Evolutionary conservation across 1,140 invertebrate genomes (phyloP).

Genomic region (Conus betulinus): DNA sequence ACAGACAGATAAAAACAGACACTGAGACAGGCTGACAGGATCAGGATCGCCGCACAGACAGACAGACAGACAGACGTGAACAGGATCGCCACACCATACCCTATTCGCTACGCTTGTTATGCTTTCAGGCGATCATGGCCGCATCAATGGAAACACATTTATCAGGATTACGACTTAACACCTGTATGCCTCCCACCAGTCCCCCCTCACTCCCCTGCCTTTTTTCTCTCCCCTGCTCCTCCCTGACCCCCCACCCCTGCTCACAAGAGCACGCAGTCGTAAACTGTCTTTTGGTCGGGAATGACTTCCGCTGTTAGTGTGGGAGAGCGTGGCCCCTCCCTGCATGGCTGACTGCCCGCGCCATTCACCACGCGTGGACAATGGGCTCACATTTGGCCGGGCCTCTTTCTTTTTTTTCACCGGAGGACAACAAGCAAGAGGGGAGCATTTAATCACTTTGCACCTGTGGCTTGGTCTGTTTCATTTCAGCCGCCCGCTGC

Average conservation of each 20-base stretch:
- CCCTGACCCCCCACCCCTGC: background rate
- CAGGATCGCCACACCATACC: background rate
- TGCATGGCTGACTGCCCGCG: too few relatives aligned
- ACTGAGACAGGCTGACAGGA: background rate
- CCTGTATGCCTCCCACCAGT: background rate
- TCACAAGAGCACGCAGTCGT: background rate
- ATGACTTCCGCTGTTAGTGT: too few relatives aligned
- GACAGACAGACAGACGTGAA: background rate
- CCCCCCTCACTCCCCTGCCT: background rate
- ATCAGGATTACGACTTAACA: constrained; percentile 16
- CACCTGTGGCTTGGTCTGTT: too few relatives aligned
- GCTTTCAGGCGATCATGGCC: background rate
- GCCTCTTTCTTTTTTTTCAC: too few relatives aligned
- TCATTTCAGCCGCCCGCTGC: too few relatives aligned
- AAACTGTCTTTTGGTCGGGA: too few relatives aligned
- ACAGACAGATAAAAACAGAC: background rate
- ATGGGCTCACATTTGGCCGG: too few relatives aligned
- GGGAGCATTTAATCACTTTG: too few relatives aligned
- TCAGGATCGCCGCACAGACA: background rate
- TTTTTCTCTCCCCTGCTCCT: background rate
- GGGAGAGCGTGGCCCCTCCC: too few relatives aligned
- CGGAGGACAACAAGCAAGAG: too few relatives aligned
- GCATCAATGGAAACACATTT: background rate
- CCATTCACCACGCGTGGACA: too few relatives aligned
- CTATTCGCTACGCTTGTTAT: background rate